Base-by-base conservation (phyloP, 1,140 invertebrate species). In the Dendroctonus ponderosae region DNA sequence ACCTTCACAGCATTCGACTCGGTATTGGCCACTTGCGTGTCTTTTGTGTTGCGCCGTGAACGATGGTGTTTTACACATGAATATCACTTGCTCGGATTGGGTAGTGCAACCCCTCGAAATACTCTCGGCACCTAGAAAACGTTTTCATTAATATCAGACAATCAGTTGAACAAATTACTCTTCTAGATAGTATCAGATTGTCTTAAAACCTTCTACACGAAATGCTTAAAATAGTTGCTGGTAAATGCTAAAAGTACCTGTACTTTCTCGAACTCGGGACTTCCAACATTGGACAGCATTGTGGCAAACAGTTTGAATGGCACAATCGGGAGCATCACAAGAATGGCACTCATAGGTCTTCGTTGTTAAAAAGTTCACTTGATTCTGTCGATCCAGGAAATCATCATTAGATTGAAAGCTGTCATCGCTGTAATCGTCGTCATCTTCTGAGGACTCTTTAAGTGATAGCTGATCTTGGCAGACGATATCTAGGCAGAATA, bases 221-320 rank as follows among this genome's bases (percentile, higher is more conserved):
- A n/a, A n/a, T n/a, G n/a, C n/a, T n/a, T n/a, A n/a, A n/a, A n/a
- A n/a, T n/a, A n/a, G n/a, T n/a, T n/a, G n/a, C n/a, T n/a, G n/a
- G n/a, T n/a, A n/a, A n/a, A n/a, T n/a, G n/a, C n/a, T n/a, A n/a
- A n/a, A n/a, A n/a, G n/a, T 50, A 2, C 91, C 91, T 70, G 86
- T 83, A 2, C 80, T 80, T 65, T 89, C 85, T 52, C 87, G 82
- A 14, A 89, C 86, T 6, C 85, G 84, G 0, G 90, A 89, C 74
- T 91, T 93, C 86, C 85, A 93, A 79, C 91, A 94, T 85, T 90
- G 73, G 42, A 84, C 77, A 5, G 83, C 83, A 78, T 83, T 80
- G 62, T 77, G 71, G 70, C 83, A 84, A 40, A 76, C 74, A 41
- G 74, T 74, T 37, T 74, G 75, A 70, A 79, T 78, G 7, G 76